Conservation (phyloP, 2,888 invertebrate genomes). For the Erannis defoliaria region DNA sequence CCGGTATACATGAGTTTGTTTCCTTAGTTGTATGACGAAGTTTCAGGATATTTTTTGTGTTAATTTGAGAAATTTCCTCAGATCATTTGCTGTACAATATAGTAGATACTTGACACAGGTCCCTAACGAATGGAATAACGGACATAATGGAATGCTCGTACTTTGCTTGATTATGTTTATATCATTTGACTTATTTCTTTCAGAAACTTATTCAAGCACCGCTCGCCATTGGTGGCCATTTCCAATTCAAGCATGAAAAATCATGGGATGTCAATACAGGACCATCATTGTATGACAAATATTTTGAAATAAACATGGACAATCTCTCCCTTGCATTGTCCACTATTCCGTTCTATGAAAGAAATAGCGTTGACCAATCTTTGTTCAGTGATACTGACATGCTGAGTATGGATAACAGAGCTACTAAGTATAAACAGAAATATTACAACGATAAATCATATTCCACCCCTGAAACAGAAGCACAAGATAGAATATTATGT, state of each 20-base stretch:
- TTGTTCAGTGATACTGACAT: conserved; percentile 72
- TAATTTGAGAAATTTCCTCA: no score
- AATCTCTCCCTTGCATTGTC: conserved; percentile 69
- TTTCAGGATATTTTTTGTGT: no score
- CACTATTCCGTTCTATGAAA: conserved; percentile 77
- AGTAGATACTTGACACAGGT: no score
- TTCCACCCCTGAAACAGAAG: conserved; percentile 68
- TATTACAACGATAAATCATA: conserved; percentile 73
- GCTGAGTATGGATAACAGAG: conserved; percentile 72
- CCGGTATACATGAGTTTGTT: no score
- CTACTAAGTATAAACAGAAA: conserved; percentile 74
- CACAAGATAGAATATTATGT: conserved; percentile 62
- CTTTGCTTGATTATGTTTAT: background rate
- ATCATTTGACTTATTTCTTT: conserved; percentile 39
- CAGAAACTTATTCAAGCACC: conserved; percentile 79
- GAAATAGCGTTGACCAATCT: conserved; percentile 67
- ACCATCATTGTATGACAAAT: conserved; percentile 76
- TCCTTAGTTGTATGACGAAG: no score
- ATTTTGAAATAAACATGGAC: conserved; percentile 77
- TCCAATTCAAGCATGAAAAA: conserved; percentile 84
- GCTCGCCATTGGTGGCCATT: conserved; percentile 77
- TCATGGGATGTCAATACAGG: conserved; percentile 74
- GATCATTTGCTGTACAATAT: no score
- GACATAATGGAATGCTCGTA: background rate
- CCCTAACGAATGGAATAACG: background rate